Evolutionary conservation across 2,797 vertebrate species (phyloP).

Genomic region (Cuculus canorus): DNA sequence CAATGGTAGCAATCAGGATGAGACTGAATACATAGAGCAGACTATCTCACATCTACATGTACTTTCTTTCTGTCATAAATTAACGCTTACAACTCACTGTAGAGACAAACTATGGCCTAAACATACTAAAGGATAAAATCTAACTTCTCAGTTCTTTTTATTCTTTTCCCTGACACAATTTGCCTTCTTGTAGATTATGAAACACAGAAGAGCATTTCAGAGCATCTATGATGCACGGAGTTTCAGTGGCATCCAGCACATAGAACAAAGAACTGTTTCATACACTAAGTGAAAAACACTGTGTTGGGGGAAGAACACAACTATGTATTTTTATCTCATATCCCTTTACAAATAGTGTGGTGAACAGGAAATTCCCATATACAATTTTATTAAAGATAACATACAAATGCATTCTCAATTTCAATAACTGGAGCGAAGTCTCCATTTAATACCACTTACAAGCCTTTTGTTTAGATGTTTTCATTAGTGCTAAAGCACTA

Average conservation of each 20-base stretch:
- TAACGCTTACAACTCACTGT: background rate
- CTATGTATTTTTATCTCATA: rapidly evolving
- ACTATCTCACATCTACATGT: rapidly evolving
- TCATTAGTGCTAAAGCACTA: background rate
- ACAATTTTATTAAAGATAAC: background rate
- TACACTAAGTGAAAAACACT: too few species aligned
- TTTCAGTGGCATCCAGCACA: background rate
- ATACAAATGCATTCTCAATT: background rate
- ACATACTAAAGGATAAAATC: background rate
- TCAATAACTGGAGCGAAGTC: background rate
- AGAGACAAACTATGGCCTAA: background rate
- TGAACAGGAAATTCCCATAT: background rate
- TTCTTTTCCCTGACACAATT: background rate
- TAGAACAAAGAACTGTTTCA: background rate
- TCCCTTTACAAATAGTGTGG: rapidly evolving
- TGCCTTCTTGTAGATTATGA: background rate
- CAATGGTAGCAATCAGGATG: background rate
- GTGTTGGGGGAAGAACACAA: rapidly evolving
- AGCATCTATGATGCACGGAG: rapidly evolving
- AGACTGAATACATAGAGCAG: background rate
- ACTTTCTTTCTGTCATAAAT: rapidly evolving
- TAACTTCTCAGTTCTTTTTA: rapidly evolving
- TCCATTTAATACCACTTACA: background rate
- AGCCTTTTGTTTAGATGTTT: background rate
- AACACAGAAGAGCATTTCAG: background rate